These are phyloP conservation scores for Danio choprae DNA, from an alignment of 2,797 vertebrate species.

Conservation along the genomic window DNA sequence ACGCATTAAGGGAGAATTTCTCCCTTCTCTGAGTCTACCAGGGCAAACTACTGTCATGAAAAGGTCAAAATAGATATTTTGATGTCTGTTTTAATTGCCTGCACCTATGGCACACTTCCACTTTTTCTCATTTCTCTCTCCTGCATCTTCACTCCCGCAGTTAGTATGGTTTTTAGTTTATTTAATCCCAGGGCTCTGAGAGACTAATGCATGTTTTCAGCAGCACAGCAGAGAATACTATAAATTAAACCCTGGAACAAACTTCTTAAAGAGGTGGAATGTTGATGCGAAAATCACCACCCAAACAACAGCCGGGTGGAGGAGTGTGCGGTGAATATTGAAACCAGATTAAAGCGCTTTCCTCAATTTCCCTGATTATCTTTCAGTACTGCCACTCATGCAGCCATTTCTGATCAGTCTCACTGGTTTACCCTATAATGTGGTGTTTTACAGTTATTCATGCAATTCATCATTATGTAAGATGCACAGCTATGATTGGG, in stretches of 20 bases:
- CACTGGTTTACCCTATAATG: slow-evolving; percentile 35
- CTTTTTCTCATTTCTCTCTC: neutral
- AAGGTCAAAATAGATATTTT: slow-evolving; percentile 49
- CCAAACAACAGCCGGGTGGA: neutral
- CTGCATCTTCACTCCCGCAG: neutral
- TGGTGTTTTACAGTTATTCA: slow-evolving; percentile 33
- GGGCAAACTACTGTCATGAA: slow-evolving; percentile 11
- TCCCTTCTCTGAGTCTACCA: slow-evolving; percentile 6
- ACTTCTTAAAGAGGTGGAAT: slow-evolving; percentile 19
- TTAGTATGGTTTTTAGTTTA: slow-evolving; percentile 5
- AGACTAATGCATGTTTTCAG: slow-evolving; percentile 41
- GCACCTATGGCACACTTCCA: slow-evolving; percentile 1
- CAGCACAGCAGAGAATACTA: neutral
- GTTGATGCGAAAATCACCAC: slow-evolving; percentile 38
- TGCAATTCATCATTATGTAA: slow-evolving; percentile 33
- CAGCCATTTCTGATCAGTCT: slow-evolving; percentile 29
- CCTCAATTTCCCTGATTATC: slow-evolving; percentile 52
- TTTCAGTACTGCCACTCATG: slow-evolving; percentile 47
- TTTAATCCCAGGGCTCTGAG: slow-evolving; percentile 30
- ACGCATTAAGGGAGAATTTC: neutral
- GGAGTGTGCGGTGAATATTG: slow-evolving; percentile 12
- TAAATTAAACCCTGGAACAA: slow-evolving; percentile 33
- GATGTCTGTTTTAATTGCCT: slow-evolving; percentile 49
- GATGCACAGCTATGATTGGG: slow-evolving; percentile 44
- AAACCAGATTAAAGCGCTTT: slow-evolving; percentile 43